Percentiles rank a stretch among this genome's conserved stretches.
Conservation (phyloP, 2,113 vertebrate species). For the Gavialis gangeticus region DNA sequence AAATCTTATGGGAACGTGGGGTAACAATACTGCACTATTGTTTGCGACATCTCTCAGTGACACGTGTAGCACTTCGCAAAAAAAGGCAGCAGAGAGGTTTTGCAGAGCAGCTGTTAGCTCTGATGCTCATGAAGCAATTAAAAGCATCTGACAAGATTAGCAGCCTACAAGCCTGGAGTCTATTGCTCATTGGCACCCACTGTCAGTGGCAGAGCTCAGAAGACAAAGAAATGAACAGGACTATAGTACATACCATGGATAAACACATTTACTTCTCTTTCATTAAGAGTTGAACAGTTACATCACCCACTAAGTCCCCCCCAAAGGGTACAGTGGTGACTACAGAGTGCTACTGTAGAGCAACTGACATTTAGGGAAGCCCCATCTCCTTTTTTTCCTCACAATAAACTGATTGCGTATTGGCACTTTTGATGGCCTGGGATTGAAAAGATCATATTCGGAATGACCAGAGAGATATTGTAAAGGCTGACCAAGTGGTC, state of each 20-base stretch:
- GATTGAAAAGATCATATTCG: fast-evolving
- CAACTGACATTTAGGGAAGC: no score
- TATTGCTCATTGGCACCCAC: neutral
- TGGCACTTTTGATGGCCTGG: no score
- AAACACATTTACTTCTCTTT: no score
- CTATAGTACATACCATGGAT: no score
- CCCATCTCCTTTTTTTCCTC: no score
- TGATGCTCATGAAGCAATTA: neutral
- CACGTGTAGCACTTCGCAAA: fast-evolving
- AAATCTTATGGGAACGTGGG: neutral
- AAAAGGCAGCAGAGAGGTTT: fast-evolving
- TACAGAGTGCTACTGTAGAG: no score
- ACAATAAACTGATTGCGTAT: no score
- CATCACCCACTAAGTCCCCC: no score
- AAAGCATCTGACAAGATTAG: neutral
- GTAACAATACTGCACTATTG: neutral
- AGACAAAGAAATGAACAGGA: neutral
- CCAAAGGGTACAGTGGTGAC: no score
- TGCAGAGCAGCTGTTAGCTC: neutral
- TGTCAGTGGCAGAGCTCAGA: neutral
- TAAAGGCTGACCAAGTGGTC: neutral
- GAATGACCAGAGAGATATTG: neutral
- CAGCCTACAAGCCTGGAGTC: neutral
- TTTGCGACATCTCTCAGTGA: neutral
- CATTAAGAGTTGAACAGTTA: no score